Evolutionary conservation across 1,140 invertebrate species (phyloP).

Genomic region (Heliconius eleuchia): DNA sequence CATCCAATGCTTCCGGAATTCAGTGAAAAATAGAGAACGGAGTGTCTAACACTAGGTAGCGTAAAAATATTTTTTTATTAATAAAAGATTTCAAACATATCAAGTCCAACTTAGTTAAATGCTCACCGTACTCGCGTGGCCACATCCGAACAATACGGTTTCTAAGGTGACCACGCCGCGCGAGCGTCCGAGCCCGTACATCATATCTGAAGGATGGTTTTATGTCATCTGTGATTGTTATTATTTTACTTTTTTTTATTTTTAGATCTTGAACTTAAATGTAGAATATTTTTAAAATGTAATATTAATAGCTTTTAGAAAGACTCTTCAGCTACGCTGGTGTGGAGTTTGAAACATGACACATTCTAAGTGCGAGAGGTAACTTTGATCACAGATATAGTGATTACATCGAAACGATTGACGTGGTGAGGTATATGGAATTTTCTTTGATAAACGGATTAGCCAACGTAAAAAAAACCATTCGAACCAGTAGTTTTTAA

Average conservation of each 20-base stretch:
- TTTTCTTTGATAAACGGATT: too few species aligned
- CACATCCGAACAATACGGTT: slow-evolving; percentile 51
- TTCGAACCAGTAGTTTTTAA: too few species aligned
- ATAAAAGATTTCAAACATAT: not conserved
- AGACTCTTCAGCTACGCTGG: not conserved
- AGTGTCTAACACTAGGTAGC: too few species aligned
- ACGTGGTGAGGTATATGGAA: too few species aligned
- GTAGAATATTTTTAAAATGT: not conserved
- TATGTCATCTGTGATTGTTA: slow-evolving; percentile 35
- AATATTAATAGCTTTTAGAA: not conserved
- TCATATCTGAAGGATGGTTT: slow-evolving; percentile 44
- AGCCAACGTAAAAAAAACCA: too few species aligned
- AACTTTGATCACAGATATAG: too few species aligned
- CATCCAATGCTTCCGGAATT: too few species aligned
- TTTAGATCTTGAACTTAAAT: not conserved
- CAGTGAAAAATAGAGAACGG: too few species aligned
- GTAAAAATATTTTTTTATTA: not conserved
- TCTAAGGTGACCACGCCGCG: slow-evolving; percentile 50
- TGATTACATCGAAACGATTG: too few species aligned
- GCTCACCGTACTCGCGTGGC: slow-evolving; percentile 49
- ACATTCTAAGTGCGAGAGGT: too few species aligned
- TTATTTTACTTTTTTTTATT: not conserved
- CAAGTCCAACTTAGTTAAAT: slow-evolving; percentile 13
- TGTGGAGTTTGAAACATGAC: too few species aligned
- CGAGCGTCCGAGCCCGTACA: slow-evolving; percentile 46